Evolutionary conservation across 2,797 vertebrate genomes (phyloP), one percentile per base, ranked within the genome.

Genomic region (Rhinella marina): DNA sequence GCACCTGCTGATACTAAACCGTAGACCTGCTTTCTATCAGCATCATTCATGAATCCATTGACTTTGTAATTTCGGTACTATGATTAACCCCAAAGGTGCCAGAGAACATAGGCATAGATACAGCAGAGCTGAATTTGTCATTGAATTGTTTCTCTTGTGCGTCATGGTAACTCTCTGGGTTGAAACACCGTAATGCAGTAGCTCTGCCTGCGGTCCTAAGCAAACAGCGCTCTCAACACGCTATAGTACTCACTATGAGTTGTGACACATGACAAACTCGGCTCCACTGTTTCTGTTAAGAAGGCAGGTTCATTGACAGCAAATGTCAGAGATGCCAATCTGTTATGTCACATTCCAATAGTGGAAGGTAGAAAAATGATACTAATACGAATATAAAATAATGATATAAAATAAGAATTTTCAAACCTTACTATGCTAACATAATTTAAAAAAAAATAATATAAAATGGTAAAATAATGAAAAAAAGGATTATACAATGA

Each of bases 61-160:
- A 70, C 66, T 17, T 68, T 68, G 0, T 68, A 8, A 62, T 62
- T 8, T 66, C 29, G n/a, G 7, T 48, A 21, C 70, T 6, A 75
- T 23, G 3, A 75, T 50, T 50, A 50, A 52, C 41, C 72, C 19
- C 5, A 6, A n/a, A 4, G 21, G 8, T 52, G 48, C 72, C 3
- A 14, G 32, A 3, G 17, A 0, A 19, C 17, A 32, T 70, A 32
- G 27, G 7, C 27, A 70, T 29, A 70, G 32, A 50, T 75, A 10
- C n/a, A 75, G 72, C 41, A 75, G 41, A 50, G 72, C 72, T 75
- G 9, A 73, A 48, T 73, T 21, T 73, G 32, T 73, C 32, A 73
- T 73, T 21, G 68, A 27, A 3, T 27, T 68, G 12, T 27, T 27
- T 13, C 2, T 32, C 16, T 70, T 1, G 5, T n/a, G 27, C 14